phyloP scores from a whole-genome alignment of 2,797 vertebrate species.

The Agapornis canus region DNA sequence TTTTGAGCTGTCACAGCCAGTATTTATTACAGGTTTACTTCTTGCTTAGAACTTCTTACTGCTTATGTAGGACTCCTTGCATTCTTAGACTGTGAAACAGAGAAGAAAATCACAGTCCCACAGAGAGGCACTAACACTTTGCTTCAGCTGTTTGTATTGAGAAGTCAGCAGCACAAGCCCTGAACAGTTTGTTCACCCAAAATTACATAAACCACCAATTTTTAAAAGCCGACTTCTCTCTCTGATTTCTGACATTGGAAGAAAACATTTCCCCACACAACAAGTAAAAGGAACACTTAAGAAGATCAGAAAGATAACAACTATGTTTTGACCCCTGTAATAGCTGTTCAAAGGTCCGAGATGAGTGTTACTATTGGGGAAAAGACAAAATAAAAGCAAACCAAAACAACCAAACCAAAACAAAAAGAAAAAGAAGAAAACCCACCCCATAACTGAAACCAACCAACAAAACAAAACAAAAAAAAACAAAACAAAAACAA shows the following conservation, averaged over 20 bases:
- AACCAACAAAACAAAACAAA: accelerated
- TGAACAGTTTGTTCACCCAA: neutral
- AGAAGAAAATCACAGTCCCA: neutral
- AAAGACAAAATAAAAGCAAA: neutral
- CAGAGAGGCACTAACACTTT: neutral
- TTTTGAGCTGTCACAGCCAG: neutral
- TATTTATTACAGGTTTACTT: neutral
- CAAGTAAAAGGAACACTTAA: neutral
- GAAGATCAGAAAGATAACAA: neutral
- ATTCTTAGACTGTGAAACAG: neutral
- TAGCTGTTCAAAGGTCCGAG: neutral
- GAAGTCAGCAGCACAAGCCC: neutral
- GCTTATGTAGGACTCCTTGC: neutral
- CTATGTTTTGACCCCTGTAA: neutral
- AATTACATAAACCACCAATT: neutral
- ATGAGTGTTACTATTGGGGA: neutral
- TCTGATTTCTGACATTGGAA: neutral
- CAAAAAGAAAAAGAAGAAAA: neutral
- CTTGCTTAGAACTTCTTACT: neutral
- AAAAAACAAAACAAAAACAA: neutral
- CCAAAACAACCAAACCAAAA: neutral
- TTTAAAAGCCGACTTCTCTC: neutral
- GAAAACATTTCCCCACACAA: neutral
- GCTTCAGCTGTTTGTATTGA: neutral
- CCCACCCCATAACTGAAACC: neutral